phyloP scores from a whole-genome alignment of 2,888 invertebrate species.

The Rutpela maculata region DNA sequence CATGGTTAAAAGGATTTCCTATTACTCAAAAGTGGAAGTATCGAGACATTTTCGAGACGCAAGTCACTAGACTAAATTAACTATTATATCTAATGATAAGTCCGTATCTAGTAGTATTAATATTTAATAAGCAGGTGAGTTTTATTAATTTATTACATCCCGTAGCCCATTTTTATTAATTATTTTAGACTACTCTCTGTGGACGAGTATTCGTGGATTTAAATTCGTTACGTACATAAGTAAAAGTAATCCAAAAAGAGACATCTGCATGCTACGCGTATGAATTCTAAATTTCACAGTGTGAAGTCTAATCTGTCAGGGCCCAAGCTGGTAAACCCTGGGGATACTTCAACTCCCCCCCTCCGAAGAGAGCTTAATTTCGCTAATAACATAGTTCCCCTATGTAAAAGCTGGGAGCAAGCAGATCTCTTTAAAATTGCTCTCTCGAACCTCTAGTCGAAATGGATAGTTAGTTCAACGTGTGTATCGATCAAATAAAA shows the following conservation, averaged over 20 bases:
- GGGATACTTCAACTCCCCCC: not conserved
- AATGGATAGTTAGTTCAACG: not conserved
- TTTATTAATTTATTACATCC: too few relatives aligned
- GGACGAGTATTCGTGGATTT: not conserved
- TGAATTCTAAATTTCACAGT: constrained; percentile 15
- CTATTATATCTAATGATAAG: too few relatives aligned
- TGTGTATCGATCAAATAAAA: not conserved
- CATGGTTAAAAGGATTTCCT: too few relatives aligned
- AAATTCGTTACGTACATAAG: not conserved
- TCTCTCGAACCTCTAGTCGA: not conserved
- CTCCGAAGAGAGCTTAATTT: constrained; percentile 18
- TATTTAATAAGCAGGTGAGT: too few relatives aligned
- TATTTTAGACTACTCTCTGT: not conserved
- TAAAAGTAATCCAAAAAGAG: constrained; percentile 20
- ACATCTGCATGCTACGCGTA: constrained; percentile 18
- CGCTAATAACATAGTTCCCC: constrained; percentile 20
- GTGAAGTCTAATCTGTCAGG: constrained; percentile 24
- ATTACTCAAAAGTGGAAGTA: too few relatives aligned
- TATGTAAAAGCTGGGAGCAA: not conserved
- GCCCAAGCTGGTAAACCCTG: constrained; percentile 15
- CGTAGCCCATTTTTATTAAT: not conserved
- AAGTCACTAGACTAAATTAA: too few relatives aligned
- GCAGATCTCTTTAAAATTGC: constrained; percentile 15
- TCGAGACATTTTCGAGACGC: too few relatives aligned
- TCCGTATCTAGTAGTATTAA: too few relatives aligned